phyloP scores from a whole-genome alignment of 2,797 vertebrate genomes.

The Gadopsis marmoratus region DNA sequence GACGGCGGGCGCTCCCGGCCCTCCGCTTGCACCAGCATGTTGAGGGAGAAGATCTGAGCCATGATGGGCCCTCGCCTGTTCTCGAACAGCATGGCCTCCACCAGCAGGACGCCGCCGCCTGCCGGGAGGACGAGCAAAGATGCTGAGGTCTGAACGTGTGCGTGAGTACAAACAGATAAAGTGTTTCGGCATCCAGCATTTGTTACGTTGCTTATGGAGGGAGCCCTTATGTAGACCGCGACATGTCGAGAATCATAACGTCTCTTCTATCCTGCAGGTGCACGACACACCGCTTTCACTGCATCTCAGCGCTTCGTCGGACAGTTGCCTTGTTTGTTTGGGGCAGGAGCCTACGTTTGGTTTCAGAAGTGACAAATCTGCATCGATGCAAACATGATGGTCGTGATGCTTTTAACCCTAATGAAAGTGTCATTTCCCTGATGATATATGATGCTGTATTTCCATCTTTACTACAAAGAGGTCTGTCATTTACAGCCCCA shows the following conservation, averaged over 20 bases:
- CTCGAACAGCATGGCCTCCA: slow-evolving; percentile 82
- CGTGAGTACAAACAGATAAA: not conserved
- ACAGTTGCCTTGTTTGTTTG: not conserved
- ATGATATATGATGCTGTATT: not conserved
- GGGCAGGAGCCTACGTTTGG: not conserved
- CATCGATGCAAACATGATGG: not conserved
- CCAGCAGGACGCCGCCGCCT: slow-evolving; percentile 84
- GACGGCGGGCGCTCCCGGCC: slow-evolving; percentile 81
- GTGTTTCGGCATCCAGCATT: not conserved
- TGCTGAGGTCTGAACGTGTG: fast-evolving
- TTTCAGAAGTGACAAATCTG: not conserved
- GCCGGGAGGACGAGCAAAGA: not conserved
- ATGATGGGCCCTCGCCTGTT: slow-evolving; percentile 80
- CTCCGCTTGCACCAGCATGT: slow-evolving; percentile 84
- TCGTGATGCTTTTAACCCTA: not conserved
- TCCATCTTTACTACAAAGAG: not conserved
- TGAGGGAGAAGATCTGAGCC: slow-evolving; percentile 84
- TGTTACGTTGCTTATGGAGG: not conserved
- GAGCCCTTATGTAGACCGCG: not conserved
- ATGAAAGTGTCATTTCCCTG: not conserved
- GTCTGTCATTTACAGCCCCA: not conserved
- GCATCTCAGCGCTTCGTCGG: not conserved
- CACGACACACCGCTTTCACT: not conserved
- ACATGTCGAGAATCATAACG: not conserved
- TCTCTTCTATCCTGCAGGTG: not conserved